A percentile compares a stretch with the other conserved stretches of the same genome.
phyloP scores from a whole-genome alignment of 2,888 invertebrate species.

The Drosophila ezoana region DNA sequence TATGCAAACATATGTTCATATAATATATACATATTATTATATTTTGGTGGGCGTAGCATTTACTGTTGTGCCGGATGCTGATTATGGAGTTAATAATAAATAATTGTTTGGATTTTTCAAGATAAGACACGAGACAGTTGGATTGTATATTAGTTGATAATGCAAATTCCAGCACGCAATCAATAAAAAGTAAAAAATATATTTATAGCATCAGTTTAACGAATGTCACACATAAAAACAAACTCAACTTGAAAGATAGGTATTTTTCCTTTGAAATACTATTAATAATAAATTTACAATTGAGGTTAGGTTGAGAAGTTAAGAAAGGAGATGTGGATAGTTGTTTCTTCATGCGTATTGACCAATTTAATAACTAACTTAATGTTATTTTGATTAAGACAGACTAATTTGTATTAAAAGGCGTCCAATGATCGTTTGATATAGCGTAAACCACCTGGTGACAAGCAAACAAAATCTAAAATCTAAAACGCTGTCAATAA shows the following conservation, averaged over 20 bases:
- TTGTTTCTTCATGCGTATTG: no score
- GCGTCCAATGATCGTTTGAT: neutral
- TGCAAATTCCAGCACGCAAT: slow-evolving; percentile 31
- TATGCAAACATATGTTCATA: slow-evolving; percentile 3
- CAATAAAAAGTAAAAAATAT: slow-evolving; percentile 19
- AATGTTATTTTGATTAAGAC: neutral
- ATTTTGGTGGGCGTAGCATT: slow-evolving; percentile 43
- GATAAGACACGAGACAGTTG: slow-evolving; percentile 31
- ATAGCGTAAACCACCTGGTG: neutral
- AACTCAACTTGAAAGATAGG: slow-evolving; percentile 17
- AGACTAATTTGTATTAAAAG: neutral
- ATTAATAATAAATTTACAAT: slow-evolving; percentile 1
- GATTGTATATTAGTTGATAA: slow-evolving; percentile 34
- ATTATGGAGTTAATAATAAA: slow-evolving; percentile 26
- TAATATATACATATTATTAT: neutral
- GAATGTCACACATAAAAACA: slow-evolving; percentile 14
- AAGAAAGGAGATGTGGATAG: no score
- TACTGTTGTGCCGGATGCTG: slow-evolving; percentile 21
- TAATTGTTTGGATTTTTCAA: slow-evolving; percentile 24
- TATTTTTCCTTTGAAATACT: slow-evolving; percentile 27
- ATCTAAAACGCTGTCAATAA: neutral
- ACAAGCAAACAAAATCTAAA: neutral
- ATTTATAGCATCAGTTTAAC: slow-evolving; percentile 41
- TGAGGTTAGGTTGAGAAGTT: no score
- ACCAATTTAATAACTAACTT: no score